Evolutionary conservation across 2,797 vertebrate species (phyloP), one percentile per base, ranked within the genome.

Genomic region (Mus spretus): DNA sequence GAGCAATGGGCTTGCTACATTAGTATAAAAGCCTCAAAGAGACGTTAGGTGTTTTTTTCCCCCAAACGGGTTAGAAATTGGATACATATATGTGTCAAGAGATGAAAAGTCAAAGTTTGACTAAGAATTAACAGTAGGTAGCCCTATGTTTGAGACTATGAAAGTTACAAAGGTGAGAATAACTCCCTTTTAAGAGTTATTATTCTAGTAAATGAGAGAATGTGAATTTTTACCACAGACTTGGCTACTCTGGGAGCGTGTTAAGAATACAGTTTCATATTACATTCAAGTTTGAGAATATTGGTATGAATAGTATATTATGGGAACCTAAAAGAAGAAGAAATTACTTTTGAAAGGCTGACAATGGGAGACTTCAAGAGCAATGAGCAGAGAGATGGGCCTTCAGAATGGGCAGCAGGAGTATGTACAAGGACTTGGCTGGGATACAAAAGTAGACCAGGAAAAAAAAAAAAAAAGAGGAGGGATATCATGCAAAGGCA

Each of bases 261-360:
- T 67, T 19, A 70, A 82, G 19, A 72, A 11, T 26, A 11, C 13
- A 80, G 14, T 40, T 90, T 65, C 59, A 47, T 1, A 8, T 6
- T 10, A 26, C 0, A 0, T n/a, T 57, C 10, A 84, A 75, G 12
- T 91, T 12, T 74, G 79, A 94, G 89, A 96, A 34, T n/a, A 53
- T 13, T 55, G 26, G 11, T 72, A 15, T 61, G 28, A 80, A 50
- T 47, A 59, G 34, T 50, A 24, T 57, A 40, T 84, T 89, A 57
- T n/a, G 63, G 75, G 31, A 65, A 74, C 17, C n/a, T 63, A 59
- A 19, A 81, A 72, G 57, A 94, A 50, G 40, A 91, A 82, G 74
- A 97, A 50, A 34, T 87, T 59, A 34, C 40, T 74, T 85, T 50
- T 53, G 75, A 67, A 50, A 92, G 24, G 79, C 90, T 59, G 50